A percentile compares a stretch with the other conserved stretches of the same genome.
These are phyloP conservation scores for Clunio marinus DNA, from an alignment of 2,888 invertebrate species.

Conservation along the genomic window DNA sequence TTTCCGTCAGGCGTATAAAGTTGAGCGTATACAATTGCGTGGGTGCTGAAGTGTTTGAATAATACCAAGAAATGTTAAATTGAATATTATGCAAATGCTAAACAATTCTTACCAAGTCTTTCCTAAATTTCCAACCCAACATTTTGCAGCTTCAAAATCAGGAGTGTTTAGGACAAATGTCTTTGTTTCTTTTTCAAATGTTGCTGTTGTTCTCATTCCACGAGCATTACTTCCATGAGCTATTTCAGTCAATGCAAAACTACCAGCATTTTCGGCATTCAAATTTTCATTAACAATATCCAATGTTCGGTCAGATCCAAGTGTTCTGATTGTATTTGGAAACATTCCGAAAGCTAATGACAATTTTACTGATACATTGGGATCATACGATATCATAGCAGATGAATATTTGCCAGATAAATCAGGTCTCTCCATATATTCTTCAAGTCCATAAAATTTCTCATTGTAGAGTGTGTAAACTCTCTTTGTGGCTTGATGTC, in stretches of 20 bases:
- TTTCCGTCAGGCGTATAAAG: conserved; percentile 71
- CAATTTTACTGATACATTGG: conserved; percentile 62
- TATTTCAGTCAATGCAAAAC: conserved; percentile 85
- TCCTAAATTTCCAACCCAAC: conserved; percentile 81
- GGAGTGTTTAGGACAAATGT: conserved; percentile 72
- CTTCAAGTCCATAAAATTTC: conserved; percentile 57
- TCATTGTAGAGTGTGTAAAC: conserved; percentile 64
- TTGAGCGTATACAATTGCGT: conserved; percentile 84
- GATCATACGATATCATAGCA: conserved; percentile 58
- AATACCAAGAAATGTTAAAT: too few relatives aligned
- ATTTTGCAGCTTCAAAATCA: conserved; percentile 72
- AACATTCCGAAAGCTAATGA: conserved; percentile 65
- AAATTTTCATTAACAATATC: conserved; percentile 52
- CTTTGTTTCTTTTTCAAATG: conserved; percentile 66
- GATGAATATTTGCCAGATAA: conserved; percentile 54
- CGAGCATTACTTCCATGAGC: conserved; percentile 88
- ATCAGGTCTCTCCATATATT: conserved; percentile 54
- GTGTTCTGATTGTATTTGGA: conserved; percentile 59
- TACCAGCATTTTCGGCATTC: conserved; percentile 57
- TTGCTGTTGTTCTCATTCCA: conserved; percentile 80
- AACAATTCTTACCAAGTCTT: too few relatives aligned
- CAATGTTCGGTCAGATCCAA: conserved; percentile 62
- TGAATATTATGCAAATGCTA: too few relatives aligned
- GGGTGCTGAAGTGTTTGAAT: too few relatives aligned
- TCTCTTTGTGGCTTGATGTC: conserved; percentile 57